Base-by-base conservation (phyloP, 2,888 invertebrate genomes). In the Eueremaeus valkanovi region DNA sequence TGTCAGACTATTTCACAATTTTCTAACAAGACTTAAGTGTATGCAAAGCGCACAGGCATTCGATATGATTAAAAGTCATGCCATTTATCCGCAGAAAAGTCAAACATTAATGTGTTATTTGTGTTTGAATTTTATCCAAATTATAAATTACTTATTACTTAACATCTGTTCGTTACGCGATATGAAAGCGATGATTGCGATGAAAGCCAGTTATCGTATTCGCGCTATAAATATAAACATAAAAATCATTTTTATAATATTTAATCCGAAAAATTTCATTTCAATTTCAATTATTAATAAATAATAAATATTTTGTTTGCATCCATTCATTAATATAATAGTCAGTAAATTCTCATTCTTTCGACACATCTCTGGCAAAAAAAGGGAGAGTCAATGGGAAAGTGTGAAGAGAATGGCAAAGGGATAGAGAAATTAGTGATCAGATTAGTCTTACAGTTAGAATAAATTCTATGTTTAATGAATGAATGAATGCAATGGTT, bases 221-320 rank as follows among this genome's bases (percentile, higher is more conserved):
- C 16, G 63, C 63, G 63, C 63, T 33, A 63, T 63, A 63, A 63
- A 63, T 63, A 55, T 55, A 63, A 63, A 63, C 63, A 61, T 24
- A 63, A 29, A 63, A 55, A 58, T 29, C 9, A 29, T 29, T 63
- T 63, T 63, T 33, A 55, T 21, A 24, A 55, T 55, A 24, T 36
- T 24, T 55, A 55, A 55, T 55, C 51, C n/a, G 21, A 51, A 51
- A 18, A 18, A 45, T 45, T 45, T 18, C 9, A 13, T 45, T 45
- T 45, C 45, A 51, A 2, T 51, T 21, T 51, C n/a, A 49, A 21
- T 49, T 49, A 21, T 49, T 0, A 49, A 49, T 11, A 3, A 45
- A 45, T n/a, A n/a, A n/a, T n/a, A n/a, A n/a, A n/a, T n/a, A n/a
- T n/a, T n/a, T n/a, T n/a, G n/a, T n/a, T n/a, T n/a, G n/a, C n/a